Evolutionary conservation across 2,888 invertebrate species (phyloP), one percentile per base, ranked within the genome.

Genomic region (Panopea generosa): DNA sequence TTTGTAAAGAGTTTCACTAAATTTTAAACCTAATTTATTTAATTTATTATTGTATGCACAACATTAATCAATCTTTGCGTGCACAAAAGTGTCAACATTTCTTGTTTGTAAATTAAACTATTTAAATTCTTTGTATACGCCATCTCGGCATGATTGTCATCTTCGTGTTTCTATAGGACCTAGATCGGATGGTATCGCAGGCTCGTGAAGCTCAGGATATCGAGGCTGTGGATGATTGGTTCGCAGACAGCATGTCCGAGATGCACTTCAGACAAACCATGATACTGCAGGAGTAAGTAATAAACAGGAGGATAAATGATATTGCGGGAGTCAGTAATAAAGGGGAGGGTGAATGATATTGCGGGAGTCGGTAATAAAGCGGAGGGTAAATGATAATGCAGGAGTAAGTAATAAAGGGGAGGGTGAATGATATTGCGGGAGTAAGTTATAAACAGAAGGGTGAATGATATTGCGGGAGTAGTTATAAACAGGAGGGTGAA

Each of bases 151-250:
- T n/a, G n/a, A n/a, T n/a, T n/a, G n/a, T n/a, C n/a, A n/a, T n/a
- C n/a, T n/a, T n/a, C n/a, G n/a, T n/a, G n/a, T n/a, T n/a, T n/a
- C n/a, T n/a, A n/a, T 33, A 89, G 88, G 86, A 89, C 69, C 65
- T 90, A 45, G 88, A 87, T 77, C 81, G 82, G 47, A 74, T 90
- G 67, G 85, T 90, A 11, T 76, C 61, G 24, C 88, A 87, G 56
- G 90, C 90, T 1, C 77, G 75, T 22, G 85, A 86, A 55, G 87
- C 87, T 2, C 87, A 86, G 69, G 87, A 82, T 26, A 63, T 88
- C 2, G 78, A 80, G 52, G 83, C 83, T 6, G 82, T 75, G 0
- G 86, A 89, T 78, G 89, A 87, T 29, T 89, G 82, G 77, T 87
- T 89, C 75, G 84, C 82, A 22, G 84, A 84, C 52, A 80, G 83